Conservation (phyloP, 2,888 invertebrate species). For the Thysanoteuthis rhombus region DNA sequence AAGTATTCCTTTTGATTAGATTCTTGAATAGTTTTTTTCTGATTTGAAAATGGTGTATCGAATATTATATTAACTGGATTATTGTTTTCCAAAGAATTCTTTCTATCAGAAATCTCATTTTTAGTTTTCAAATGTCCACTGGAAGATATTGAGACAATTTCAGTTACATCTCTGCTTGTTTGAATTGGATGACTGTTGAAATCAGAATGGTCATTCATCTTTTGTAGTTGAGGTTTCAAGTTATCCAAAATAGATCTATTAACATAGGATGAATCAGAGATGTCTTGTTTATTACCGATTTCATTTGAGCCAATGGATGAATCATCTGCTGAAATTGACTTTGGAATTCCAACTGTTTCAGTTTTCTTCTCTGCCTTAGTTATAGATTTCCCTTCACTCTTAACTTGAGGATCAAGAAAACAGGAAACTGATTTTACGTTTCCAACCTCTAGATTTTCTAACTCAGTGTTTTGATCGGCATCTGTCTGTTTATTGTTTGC, state of each 20-base stretch:
- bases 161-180: background rate
- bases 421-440: background rate
- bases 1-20: background rate
- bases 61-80: background rate
- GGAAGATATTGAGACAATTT: background rate
- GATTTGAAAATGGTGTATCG: background rate
- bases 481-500: background rate
- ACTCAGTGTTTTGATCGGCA: background rate
- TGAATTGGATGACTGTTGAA: background rate
- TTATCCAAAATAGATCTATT: background rate
- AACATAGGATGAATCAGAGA: background rate
- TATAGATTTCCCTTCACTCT: background rate
- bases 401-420: background rate
- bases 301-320: background rate
- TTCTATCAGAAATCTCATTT: background rate
- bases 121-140: background rate
- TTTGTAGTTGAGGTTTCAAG: background rate
- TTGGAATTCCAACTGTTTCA: background rate
- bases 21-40: background rate
- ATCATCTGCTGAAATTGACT: background rate
- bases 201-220: background rate
- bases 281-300: background rate
- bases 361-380: background rate
- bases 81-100: too few species aligned
- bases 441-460: background rate